Percentiles rank a stretch among this genome's conserved stretches.
Conservation (phyloP, 1,140 invertebrate genomes). For the Diuraphis noxia region DNA sequence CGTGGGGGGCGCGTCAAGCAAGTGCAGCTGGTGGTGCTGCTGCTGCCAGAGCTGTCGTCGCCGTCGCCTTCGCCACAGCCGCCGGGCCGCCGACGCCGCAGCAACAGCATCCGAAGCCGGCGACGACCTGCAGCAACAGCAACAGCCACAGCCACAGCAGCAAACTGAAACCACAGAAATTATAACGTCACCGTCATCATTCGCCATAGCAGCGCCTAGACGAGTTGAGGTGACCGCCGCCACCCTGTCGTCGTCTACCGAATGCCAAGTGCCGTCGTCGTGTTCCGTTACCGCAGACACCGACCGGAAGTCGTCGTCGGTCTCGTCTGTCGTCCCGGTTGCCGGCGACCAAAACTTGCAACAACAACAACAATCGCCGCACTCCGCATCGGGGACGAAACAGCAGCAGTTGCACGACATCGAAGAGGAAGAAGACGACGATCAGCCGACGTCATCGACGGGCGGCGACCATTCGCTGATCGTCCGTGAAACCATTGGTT, state of each 20-base stretch:
- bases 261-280: not conserved
- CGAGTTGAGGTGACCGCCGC: not conserved
- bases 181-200: not conserved
- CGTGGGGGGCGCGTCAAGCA: constrained; percentile 56
- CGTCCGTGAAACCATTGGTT: constrained; percentile 43
- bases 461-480: constrained; percentile 51
- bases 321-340: not conserved
- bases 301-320: not conserved
- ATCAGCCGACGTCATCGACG: not conserved
- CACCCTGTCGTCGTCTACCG: not conserved
- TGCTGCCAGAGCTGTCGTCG: constrained; percentile 47
- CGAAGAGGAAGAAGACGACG: constrained; percentile 63
- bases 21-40: constrained; percentile 55
- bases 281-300: not conserved
- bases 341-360: not conserved
- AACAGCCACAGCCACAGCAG: not conserved
- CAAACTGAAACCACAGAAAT: not conserved
- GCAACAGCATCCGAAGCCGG: constrained; percentile 17
- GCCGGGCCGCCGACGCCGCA: not conserved
- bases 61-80: not conserved
- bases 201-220: not conserved
- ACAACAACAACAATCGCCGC: constrained; percentile 52
- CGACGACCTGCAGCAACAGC: not conserved
- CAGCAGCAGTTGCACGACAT: constrained; percentile 63
- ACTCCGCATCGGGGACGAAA: constrained; percentile 59